Evolutionary conservation across 53 echinoderm and acorn worm genomes (phyloP).

Genomic region (Stichopus horrens): DNA sequence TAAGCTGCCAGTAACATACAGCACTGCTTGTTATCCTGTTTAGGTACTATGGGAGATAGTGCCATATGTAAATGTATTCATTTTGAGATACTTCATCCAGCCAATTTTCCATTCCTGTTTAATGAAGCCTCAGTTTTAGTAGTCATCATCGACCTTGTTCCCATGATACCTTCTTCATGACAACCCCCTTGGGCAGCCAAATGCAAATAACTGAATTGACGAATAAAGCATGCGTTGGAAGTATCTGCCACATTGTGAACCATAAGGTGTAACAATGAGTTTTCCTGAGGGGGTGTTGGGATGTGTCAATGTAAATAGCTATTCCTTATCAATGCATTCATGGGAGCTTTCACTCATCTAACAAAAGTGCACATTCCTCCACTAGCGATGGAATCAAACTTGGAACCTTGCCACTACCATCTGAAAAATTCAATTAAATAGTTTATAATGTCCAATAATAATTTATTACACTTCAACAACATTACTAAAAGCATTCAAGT

Average conservation of each 20-base stretch:
- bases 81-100: conserved; percentile 29
- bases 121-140: conserved; percentile 23
- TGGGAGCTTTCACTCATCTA: no score
- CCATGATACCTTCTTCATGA: conserved; percentile 33
- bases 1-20: no score
- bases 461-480: no score
- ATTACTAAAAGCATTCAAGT: no score
- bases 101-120: conserved; percentile 32
- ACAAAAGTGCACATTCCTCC: no score
- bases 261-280: conserved; percentile 28
- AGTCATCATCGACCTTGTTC: conserved; percentile 20
- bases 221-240: conserved; percentile 3
- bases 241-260: conserved; percentile 1
- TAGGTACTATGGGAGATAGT: neutral
- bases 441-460: no score
- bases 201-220: conserved; percentile 29
- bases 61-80: conserved; percentile 39
- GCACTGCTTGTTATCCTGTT: no score
- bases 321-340: neutral
- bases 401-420: no score
- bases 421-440: no score
- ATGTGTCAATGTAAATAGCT: conserved; percentile 14
- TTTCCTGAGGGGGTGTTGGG: conserved; percentile 31
- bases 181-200: conserved; percentile 18
- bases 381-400: no score